Percentiles rank a stretch among this genome's conserved stretches.
Conservation (phyloP, 92 coral and sea anemone genomes). For the Muricea muricata region DNA sequence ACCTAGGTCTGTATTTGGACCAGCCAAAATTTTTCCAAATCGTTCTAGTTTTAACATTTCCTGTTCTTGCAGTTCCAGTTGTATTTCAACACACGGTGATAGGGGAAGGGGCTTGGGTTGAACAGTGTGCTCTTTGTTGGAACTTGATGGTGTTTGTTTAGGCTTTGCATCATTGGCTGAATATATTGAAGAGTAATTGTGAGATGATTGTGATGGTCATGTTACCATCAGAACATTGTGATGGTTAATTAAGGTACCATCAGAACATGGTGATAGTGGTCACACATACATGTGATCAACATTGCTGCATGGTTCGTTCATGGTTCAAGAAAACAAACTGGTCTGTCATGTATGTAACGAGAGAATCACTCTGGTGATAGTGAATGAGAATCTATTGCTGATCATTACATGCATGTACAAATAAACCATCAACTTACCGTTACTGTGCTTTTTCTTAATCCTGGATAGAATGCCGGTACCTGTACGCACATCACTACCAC, state of each 20-base stretch:
- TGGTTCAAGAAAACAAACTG: too few relatives aligned
- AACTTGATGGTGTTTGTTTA: constrained; percentile 48
- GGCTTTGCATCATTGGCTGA: constrained; percentile 64
- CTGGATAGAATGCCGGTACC: constrained; percentile 77
- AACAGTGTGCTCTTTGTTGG: constrained; percentile 58
- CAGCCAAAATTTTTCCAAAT: constrained; percentile 96
- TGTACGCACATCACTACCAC: constrained; percentile 93
- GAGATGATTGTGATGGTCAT: not conserved
- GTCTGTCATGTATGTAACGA: too few relatives aligned
- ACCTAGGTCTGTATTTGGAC: constrained; percentile 96
- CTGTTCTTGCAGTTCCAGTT: constrained; percentile 93
- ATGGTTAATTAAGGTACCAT: too few relatives aligned
- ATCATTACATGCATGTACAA: too few relatives aligned
- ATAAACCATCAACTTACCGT: constrained; percentile 18
- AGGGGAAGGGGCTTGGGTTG: constrained; percentile 86
- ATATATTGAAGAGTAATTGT: not conserved
- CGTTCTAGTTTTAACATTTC: constrained; percentile 94
- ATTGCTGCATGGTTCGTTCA: too few relatives aligned
- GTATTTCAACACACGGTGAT: constrained; percentile 84
- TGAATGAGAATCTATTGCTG: too few relatives aligned
- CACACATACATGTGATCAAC: not conserved
- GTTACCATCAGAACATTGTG: constrained; percentile 26
- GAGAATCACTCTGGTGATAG: too few relatives aligned
- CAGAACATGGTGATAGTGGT: not conserved
- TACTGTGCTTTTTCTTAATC: constrained; percentile 48